Conservation (phyloP, 2,113 vertebrate species). For the Athene noctua region DNA sequence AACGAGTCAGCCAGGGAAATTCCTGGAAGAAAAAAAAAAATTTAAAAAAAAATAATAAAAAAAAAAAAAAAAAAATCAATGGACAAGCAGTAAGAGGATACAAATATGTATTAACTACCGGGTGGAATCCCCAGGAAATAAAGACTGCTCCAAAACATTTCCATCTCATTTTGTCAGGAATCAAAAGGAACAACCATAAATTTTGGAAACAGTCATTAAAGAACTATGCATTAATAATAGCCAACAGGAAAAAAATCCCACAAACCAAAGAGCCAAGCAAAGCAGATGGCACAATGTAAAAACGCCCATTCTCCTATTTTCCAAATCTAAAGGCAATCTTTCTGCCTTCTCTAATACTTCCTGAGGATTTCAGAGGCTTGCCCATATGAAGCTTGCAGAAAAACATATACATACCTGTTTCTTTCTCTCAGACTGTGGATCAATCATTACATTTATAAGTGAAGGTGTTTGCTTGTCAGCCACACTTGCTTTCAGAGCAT, state of each 20-base stretch:
- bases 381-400: background rate
- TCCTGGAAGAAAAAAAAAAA: constrained; percentile 77
- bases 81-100: background rate
- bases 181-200: background rate
- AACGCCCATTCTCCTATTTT: background rate
- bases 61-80: background rate
- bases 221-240: background rate
- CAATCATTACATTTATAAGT: constrained; percentile 92
- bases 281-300: background rate
- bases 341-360: background rate
- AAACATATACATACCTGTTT: constrained; percentile 79
- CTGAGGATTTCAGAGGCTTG: background rate
- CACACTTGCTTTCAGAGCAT: constrained; percentile 79
- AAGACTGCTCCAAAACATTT: background rate
- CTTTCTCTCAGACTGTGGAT: constrained; percentile 88
- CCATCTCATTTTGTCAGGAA: background rate
- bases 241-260: background rate
- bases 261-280: background rate
- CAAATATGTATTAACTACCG: background rate
- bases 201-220: background rate
- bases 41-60: background rate
- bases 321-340: background rate
- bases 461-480: constrained; percentile 79
- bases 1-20: constrained; percentile 94
- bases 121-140: background rate